Evolutionary conservation across 1,140 invertebrate genomes (phyloP).

Genomic region (Mycetomoellerius zeteki): DNA sequence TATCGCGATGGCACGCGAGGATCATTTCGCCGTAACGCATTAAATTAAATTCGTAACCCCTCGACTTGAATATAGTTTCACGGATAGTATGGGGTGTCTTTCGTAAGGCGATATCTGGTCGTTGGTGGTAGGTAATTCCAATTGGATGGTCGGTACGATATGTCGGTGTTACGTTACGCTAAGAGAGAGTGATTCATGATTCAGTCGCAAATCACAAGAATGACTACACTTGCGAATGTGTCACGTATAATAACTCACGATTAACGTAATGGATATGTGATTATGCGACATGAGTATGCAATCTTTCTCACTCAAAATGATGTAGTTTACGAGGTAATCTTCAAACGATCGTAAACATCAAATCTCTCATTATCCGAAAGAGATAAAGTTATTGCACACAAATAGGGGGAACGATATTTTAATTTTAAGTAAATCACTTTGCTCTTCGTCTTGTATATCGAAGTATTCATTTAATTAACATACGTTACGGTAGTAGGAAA

Average conservation of each 20-base stretch:
- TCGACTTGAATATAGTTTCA: slow-evolving; percentile 24
- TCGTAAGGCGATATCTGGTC: neutral
- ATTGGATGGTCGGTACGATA: slow-evolving; percentile 57
- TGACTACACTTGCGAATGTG: slow-evolving; percentile 15
- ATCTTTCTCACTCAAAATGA: slow-evolving; percentile 10
- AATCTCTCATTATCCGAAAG: neutral
- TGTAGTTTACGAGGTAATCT: neutral
- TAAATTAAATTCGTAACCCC: slow-evolving; percentile 40
- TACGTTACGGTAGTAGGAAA: neutral
- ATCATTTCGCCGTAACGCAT: slow-evolving; percentile 35
- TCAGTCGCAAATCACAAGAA: slow-evolving; percentile 40
- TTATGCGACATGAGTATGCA: slow-evolving; percentile 15
- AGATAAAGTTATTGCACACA: slow-evolving; percentile 4
- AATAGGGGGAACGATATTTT: neutral
- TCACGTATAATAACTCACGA: slow-evolving; percentile 28
- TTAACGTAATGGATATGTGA: slow-evolving; percentile 18
- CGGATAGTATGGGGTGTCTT: neutral
- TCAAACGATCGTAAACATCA: neutral
- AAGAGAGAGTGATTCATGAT: slow-evolving; percentile 64
- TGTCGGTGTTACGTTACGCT: slow-evolving; percentile 60
- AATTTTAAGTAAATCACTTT: slow-evolving; percentile 28
- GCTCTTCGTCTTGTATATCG: neutral
- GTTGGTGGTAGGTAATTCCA: slow-evolving; percentile 19
- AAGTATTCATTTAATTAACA: neutral
- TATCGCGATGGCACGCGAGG: slow-evolving; percentile 44